These are phyloP conservation scores for Babylonia areolata DNA, from an alignment of 1,140 invertebrate species.

Conservation along the genomic window DNA sequence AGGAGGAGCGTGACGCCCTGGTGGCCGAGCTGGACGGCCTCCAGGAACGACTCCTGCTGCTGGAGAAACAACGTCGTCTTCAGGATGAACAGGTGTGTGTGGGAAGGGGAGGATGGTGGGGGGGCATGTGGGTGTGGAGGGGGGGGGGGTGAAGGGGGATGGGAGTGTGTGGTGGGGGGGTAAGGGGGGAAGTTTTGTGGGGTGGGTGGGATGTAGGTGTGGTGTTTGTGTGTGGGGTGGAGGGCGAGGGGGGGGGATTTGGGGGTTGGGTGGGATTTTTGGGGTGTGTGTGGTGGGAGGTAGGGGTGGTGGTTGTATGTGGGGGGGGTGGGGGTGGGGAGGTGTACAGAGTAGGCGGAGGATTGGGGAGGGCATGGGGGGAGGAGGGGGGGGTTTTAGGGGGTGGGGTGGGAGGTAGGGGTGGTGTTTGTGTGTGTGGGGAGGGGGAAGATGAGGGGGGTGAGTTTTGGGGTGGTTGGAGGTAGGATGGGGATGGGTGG, in stretches of 20 bases:
- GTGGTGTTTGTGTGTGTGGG: conserved; percentile 1
- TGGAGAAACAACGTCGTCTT: neutral
- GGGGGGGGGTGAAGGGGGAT: no score
- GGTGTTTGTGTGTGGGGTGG: conserved; percentile 19
- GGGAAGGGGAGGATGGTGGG: neutral
- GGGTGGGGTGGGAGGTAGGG: no score
- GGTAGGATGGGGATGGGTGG: no score
- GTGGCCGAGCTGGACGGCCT: conserved; percentile 8
- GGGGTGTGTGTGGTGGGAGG: neutral
- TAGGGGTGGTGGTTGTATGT: neutral
- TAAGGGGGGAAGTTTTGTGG: no score
- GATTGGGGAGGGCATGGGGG: no score
- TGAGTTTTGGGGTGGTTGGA: neutral
- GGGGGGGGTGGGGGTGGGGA: neutral
- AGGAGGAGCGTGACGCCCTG: conserved; percentile 21
- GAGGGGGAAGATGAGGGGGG: neutral
- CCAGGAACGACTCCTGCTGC: conserved; percentile 2
- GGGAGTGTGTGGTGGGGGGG: no score
- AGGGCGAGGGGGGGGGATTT: neutral
- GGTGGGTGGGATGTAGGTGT: no score
- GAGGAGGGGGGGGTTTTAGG: neutral
- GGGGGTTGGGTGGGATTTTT: no score
- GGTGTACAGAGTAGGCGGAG: no score
- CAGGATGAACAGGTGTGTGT: conserved; percentile 21
- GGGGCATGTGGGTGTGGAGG: conserved; percentile 7